phyloP scores from a whole-genome alignment of 53 echinoderm and acorn worm species.

The Arbacia lixula region DNA sequence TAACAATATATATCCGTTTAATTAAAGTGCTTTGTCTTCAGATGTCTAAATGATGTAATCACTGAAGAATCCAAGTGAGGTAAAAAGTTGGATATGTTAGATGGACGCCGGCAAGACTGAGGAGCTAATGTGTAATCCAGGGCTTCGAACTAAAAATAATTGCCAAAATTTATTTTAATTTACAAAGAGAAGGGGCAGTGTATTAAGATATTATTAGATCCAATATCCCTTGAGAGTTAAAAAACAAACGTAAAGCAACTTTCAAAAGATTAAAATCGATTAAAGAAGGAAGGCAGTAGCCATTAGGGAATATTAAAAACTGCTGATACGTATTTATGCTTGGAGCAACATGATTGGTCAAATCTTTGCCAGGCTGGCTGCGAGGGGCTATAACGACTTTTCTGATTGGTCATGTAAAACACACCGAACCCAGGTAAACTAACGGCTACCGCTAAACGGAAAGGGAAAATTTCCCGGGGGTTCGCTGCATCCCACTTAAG shows the following conservation, averaged over 20 bases:
- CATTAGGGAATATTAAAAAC: constrained; percentile 23
- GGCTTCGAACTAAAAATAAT: too few relatives aligned
- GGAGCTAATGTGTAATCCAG: too few relatives aligned
- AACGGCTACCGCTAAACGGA: constrained; percentile 6
- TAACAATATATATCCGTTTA: too few relatives aligned
- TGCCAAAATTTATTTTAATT: too few relatives aligned
- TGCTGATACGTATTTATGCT: too few relatives aligned
- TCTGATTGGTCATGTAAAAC: constrained; percentile 20
- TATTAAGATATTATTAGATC: too few relatives aligned
- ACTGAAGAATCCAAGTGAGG: too few relatives aligned
- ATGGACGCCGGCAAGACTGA: too few relatives aligned
- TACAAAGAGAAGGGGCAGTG: too few relatives aligned
- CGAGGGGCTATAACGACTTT: not conserved
- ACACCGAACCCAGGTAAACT: constrained; percentile 2
- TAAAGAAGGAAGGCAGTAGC: constrained; percentile 30
- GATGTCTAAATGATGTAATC: too few relatives aligned
- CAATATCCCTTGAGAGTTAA: constrained; percentile 4
- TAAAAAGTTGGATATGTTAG: too few relatives aligned
- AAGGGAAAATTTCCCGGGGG: not conserved
- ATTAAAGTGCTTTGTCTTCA: too few relatives aligned
- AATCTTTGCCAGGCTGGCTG: not conserved
- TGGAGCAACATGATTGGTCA: not conserved
- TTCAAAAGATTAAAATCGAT: not conserved
- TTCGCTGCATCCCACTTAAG: constrained; percentile 34
- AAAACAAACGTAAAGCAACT: constrained; percentile 9